phyloP scores from a whole-genome alignment of 2,888 invertebrate species.

The Buathra laborator region DNA sequence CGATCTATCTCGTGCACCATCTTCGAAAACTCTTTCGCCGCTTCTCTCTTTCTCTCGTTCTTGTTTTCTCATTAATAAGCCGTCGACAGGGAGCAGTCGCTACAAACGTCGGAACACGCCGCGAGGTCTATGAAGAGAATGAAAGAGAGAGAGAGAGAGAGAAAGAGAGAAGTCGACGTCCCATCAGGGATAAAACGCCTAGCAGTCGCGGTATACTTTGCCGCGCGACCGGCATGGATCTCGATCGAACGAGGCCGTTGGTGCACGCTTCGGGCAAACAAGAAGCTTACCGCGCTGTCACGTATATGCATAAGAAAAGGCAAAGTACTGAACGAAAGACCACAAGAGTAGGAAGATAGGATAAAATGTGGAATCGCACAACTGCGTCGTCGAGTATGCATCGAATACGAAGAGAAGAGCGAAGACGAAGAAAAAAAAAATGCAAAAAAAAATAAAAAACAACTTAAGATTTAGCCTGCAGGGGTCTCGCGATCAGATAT shows the following conservation, averaged over 20 bases:
- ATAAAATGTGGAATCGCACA: neutral
- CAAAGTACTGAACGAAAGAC: slow-evolving; percentile 18
- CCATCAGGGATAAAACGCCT: slow-evolving; percentile 37
- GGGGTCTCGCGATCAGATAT: slow-evolving; percentile 34
- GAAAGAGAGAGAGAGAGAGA: neutral
- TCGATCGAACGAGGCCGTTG: slow-evolving; percentile 58
- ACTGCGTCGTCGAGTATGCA: neutral
- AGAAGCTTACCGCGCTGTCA: slow-evolving; percentile 67
- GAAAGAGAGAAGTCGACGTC: slow-evolving; percentile 3
- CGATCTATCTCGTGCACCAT: slow-evolving; percentile 37
- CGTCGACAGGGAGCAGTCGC: slow-evolving; percentile 64
- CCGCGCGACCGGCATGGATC: slow-evolving; percentile 19
- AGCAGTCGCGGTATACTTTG: slow-evolving; percentile 2
- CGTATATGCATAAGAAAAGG: slow-evolving; percentile 32
- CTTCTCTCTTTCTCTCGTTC: slow-evolving; percentile 31
- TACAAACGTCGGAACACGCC: slow-evolving; percentile 50
- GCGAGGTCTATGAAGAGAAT: slow-evolving; percentile 7
- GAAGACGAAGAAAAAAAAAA: slow-evolving; percentile 6
- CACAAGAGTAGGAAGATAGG: neutral
- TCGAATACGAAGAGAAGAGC: slow-evolving; percentile 2
- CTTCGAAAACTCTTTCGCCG: neutral
- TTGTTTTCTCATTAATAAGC: slow-evolving; percentile 68
- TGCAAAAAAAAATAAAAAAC: neutral
- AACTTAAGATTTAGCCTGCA: slow-evolving; percentile 15
- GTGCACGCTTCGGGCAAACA: slow-evolving; percentile 71